phyloP scores from a whole-genome alignment of 2,113 vertebrate species.

The Beaufortia kweichowensis region DNA sequence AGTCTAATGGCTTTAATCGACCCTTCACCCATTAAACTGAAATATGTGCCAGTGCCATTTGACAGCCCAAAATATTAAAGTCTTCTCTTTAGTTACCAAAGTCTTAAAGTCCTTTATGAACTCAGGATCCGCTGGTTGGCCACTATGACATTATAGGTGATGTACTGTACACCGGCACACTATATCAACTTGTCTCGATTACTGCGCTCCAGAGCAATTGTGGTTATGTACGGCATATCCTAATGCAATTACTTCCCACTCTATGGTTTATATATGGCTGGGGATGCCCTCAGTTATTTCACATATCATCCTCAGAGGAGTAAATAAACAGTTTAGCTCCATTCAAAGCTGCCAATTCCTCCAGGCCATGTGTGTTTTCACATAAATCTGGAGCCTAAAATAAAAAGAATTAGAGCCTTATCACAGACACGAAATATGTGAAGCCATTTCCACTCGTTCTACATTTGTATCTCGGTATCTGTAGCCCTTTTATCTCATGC shows the following conservation, averaged over 20 bases:
- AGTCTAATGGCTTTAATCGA: not conserved
- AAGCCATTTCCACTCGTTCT: not conserved
- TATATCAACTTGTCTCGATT: not conserved
- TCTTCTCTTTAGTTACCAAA: not conserved
- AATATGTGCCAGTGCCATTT: not conserved
- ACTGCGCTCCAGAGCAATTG: slow-evolving; percentile 8
- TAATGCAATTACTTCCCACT: slow-evolving; percentile 13
- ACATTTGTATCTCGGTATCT: slow-evolving; percentile 15
- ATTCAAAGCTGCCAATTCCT: slow-evolving; percentile 8
- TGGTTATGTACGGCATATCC: slow-evolving; percentile 1
- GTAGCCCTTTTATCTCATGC: not conserved
- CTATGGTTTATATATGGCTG: not conserved
- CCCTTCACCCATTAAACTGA: not conserved
- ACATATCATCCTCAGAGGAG: not conserved
- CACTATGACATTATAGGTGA: not conserved
- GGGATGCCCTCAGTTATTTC: slow-evolving; percentile 2
- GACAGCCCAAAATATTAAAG: not conserved
- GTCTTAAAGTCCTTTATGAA: not conserved
- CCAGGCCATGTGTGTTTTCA: slow-evolving; percentile 25
- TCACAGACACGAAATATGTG: not conserved
- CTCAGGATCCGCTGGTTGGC: not conserved
- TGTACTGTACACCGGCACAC: not conserved
- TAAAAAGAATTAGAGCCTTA: not conserved
- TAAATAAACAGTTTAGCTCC: slow-evolving; percentile 24
- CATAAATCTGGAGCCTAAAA: not conserved